Base-by-base conservation (phyloP, 2,113 vertebrate genomes). In the Danionella cerebrum region DNA sequence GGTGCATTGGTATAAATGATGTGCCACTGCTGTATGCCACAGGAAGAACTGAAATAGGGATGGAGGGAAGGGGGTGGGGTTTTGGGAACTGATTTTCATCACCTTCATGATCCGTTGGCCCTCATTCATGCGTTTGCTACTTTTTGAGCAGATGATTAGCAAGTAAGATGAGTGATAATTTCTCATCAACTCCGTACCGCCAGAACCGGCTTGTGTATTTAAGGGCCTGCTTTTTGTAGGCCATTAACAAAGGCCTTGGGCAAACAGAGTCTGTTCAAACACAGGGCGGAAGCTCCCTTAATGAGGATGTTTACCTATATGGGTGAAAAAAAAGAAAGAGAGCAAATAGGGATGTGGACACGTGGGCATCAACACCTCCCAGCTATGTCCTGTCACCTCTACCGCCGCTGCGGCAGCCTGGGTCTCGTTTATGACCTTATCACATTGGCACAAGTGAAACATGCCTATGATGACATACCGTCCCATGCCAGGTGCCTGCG, bases 251-350 rank as follows among this genome's bases (percentile, higher is more conserved):
- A 42, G 67, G 62, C 63, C 55, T 62, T 63, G 38, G 53, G 65
- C 72, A 78, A 72, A 78, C 72, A 75, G 54, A 51, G 65, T 55
- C 69, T 72, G 72, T 74, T 75, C 65, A 78, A 72, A 75, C 69
- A 74, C 48, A 18, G 47, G 42, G 47, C 59, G 72, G 72, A 72
- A 69, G 65, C 65, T 53, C 27, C 35, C 10, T 54, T 78, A 74
- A 72, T 70, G 69, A 74, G 76, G 76, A 75, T 78, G 72, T 78
- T 78, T 75, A 74, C 72, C 29, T 25, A 70, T 67, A 14, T 22
- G 41, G 60, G 22, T 31, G 38, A 64, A 67, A 71, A 55, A 67
- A 62, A 64, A n/a, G n/a, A n/a, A 21, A 2, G 45, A 27, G 66
- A 50, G 71, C 71, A 69, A 69, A 74, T 59, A 74, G 66, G 51